Percentiles rank a stretch among this genome's conserved stretches.
Evolutionary conservation across 2,888 invertebrate genomes (phyloP).

Genomic region (Leistus spinibarbis): DNA sequence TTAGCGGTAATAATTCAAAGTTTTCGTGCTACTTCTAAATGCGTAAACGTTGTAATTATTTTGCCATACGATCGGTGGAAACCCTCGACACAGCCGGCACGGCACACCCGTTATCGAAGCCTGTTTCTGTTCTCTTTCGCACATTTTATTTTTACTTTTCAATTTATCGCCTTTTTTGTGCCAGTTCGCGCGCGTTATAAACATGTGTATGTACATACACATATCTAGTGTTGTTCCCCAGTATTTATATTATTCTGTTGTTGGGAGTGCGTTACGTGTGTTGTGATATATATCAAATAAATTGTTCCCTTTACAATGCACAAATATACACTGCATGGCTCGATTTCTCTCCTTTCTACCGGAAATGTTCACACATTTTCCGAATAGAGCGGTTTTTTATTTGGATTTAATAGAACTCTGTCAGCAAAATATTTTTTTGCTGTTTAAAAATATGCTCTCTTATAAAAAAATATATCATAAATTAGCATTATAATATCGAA

Average conservation of each 20-base stretch:
- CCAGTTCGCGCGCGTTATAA: not conserved
- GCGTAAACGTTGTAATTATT: slow-evolving; percentile 26
- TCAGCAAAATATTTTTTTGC: no score
- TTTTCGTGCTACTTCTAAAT: slow-evolving; percentile 14
- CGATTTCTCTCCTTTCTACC: not conserved
- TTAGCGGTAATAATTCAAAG: slow-evolving; percentile 27
- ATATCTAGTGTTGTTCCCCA: not conserved
- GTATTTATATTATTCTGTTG: not conserved
- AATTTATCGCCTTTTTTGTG: not conserved
- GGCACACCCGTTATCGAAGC: not conserved
- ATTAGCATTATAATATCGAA: not conserved
- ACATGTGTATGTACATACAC: not conserved
- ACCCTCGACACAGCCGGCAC: slow-evolving; percentile 10
- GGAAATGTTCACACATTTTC: not conserved
- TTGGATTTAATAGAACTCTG: not conserved
- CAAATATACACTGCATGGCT: not conserved
- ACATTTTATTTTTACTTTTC: not conserved
- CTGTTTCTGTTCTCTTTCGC: not conserved
- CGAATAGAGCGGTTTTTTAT: not conserved
- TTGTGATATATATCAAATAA: not conserved
- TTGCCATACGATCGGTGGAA: slow-evolving; percentile 19
- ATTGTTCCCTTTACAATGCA: not conserved
- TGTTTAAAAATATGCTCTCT: no score
- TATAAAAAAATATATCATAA: no score
- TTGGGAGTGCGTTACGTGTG: not conserved